These are phyloP conservation scores for Papio anubis DNA, from an alignment of 2,113 vertebrate species.

Conservation along the genomic window DNA sequence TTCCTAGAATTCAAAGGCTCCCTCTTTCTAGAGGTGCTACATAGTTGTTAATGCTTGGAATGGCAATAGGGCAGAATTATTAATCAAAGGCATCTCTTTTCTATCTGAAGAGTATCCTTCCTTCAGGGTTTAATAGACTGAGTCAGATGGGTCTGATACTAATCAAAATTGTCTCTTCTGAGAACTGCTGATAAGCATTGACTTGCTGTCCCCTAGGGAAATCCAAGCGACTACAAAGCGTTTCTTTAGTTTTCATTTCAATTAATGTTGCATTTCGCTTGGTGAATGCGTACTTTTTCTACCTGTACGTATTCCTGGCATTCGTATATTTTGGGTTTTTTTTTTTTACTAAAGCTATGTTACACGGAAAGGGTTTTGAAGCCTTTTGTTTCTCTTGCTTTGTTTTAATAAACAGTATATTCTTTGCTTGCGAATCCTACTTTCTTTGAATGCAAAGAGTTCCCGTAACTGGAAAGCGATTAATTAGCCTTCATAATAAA, in stretches of 20 bases:
- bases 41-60: slow-evolving; percentile 82
- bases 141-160: slow-evolving; percentile 89
- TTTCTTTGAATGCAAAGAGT: slow-evolving; percentile 84
- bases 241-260: slow-evolving; percentile 84
- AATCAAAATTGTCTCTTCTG: slow-evolving; percentile 90
- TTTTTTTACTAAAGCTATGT: slow-evolving; percentile 71
- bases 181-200: slow-evolving; percentile 88
- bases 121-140: slow-evolving; percentile 88
- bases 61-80: slow-evolving; percentile 88
- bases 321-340: slow-evolving; percentile 61
- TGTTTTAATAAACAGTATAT: slow-evolving; percentile 85
- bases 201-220: slow-evolving; percentile 85
- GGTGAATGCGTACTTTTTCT: slow-evolving; percentile 52
- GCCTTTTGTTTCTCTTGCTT: slow-evolving; percentile 64
- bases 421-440: slow-evolving; percentile 81
- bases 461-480: slow-evolving; percentile 86
- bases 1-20: slow-evolving; percentile 79
- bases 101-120: slow-evolving; percentile 88
- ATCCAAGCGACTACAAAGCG: slow-evolving; percentile 86
- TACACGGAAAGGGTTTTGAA: slow-evolving; percentile 71
- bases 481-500: slow-evolving; percentile 87
- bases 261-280: slow-evolving; percentile 79
- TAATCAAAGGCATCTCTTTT: slow-evolving; percentile 89
- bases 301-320: slow-evolving; percentile 73
- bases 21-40: slow-evolving; percentile 78